Conservation (phyloP, 2,797 vertebrate genomes). For the Peromyscus eremicus region DNA sequence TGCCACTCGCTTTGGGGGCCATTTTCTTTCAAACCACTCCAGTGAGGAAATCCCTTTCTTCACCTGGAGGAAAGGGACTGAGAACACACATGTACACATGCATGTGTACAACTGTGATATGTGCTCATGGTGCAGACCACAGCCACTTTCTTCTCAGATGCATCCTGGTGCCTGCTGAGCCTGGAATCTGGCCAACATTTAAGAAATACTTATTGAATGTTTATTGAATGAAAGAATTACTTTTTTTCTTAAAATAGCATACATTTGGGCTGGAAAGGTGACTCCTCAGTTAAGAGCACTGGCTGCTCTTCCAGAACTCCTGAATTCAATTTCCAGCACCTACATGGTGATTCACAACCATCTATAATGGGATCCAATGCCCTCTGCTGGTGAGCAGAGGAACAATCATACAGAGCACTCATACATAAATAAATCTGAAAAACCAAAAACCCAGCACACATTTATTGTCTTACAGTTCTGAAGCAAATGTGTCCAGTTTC, state of each 20-base stretch:
- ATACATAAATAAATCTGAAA: not conserved
- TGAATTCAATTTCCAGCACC: too few relatives aligned
- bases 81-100: too few relatives aligned
- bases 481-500: not conserved
- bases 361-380: too few relatives aligned
- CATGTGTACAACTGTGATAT: not conserved
- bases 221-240: not conserved
- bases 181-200: not conserved
- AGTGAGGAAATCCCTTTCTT: not conserved
- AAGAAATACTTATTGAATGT: not conserved
- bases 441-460: not conserved
- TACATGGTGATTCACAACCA: too few relatives aligned
- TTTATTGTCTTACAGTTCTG: not conserved
- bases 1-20: too few relatives aligned
- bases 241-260: not conserved
- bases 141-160: not conserved
- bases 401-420: too few relatives aligned
- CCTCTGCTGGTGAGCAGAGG: too few relatives aligned
- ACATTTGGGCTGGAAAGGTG: too few relatives aligned
- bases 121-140: not conserved
- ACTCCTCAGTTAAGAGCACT: too few relatives aligned
- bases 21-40: too few relatives aligned
- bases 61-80: not conserved
- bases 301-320: too few relatives aligned
- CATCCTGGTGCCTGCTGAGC: not conserved